Percentiles rank a stretch among this genome's conserved stretches.
phyloP scores from a whole-genome alignment of 2,888 invertebrate genomes.

The Archips xylosteana region DNA sequence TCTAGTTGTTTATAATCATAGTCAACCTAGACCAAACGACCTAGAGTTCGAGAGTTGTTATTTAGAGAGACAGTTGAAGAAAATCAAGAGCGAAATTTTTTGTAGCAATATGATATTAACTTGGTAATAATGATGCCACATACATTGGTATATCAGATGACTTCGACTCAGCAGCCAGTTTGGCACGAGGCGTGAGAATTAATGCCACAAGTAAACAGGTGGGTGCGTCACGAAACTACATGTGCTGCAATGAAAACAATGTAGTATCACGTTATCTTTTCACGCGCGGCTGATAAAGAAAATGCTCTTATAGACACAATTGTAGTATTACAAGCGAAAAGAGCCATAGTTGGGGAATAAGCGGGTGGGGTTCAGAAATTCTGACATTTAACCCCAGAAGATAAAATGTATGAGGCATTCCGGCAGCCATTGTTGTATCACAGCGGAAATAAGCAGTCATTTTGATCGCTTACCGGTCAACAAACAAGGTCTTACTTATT shows the following conservation, averaged over 20 bases:
- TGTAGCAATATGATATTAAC: neutral
- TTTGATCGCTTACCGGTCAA: too few species aligned
- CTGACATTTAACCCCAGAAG: too few species aligned
- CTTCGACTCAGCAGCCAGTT: conserved; percentile 1
- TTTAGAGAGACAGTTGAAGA: neutral
- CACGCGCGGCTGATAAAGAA: neutral
- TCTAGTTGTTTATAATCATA: neutral
- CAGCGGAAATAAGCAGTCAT: too few species aligned
- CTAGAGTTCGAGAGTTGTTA: neutral
- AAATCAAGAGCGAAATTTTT: neutral
- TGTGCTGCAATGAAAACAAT: conserved; percentile 16
- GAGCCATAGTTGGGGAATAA: neutral
- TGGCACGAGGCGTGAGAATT: conserved; percentile 10
- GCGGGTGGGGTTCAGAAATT: too few species aligned
- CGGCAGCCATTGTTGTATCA: too few species aligned
- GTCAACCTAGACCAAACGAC: neutral
- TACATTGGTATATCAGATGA: neutral
- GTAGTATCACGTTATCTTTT: neutral
- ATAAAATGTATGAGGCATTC: too few species aligned
- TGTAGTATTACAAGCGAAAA: neutral
- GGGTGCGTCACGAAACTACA: conserved; percentile 9
- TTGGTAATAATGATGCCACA: neutral
- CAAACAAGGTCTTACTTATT: too few species aligned
- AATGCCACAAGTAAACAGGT: conserved; percentile 4
- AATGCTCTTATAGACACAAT: neutral